Percentiles rank a stretch among this genome's conserved stretches.
Conservation (phyloP, 2,888 invertebrate species). For the Graphium colonna region DNA sequence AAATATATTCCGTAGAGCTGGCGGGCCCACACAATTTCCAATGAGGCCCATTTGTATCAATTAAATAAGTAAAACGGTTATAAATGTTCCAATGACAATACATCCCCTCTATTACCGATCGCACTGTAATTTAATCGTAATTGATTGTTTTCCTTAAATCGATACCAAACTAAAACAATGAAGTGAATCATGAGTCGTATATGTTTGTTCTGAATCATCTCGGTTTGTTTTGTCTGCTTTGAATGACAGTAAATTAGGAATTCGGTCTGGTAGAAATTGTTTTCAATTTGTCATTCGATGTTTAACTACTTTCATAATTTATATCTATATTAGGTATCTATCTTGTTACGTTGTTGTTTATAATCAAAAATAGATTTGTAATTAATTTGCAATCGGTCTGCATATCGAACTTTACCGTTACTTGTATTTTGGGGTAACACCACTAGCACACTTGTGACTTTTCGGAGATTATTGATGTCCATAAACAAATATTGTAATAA, state of each 20-base stretch:
- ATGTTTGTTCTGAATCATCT: conserved; percentile 37
- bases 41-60: conserved; percentile 65
- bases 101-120: conserved; percentile 69
- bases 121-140: conserved; percentile 68
- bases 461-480: too few relatives aligned
- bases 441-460: too few relatives aligned
- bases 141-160: conserved; percentile 73
- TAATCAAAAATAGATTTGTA: too few relatives aligned
- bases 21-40: conserved; percentile 55
- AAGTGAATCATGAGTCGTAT: conserved; percentile 63
- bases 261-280: too few relatives aligned
- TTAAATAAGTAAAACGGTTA: conserved; percentile 74
- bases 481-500: too few relatives aligned
- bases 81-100: conserved; percentile 69
- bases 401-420: too few relatives aligned
- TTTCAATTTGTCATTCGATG: too few relatives aligned
- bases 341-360: too few relatives aligned
- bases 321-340: too few relatives aligned
- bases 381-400: too few relatives aligned
- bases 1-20: conserved; percentile 40
- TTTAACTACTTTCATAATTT: too few relatives aligned
- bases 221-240: neutral
- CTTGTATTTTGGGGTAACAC: too few relatives aligned
- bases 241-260: neutral
- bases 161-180: conserved; percentile 64